Percentiles rank a stretch among this genome's conserved stretches.
These are phyloP conservation scores for Helicolenus hilgendorfi DNA, from an alignment of 2,797 vertebrate species.

Conservation along the genomic window DNA sequence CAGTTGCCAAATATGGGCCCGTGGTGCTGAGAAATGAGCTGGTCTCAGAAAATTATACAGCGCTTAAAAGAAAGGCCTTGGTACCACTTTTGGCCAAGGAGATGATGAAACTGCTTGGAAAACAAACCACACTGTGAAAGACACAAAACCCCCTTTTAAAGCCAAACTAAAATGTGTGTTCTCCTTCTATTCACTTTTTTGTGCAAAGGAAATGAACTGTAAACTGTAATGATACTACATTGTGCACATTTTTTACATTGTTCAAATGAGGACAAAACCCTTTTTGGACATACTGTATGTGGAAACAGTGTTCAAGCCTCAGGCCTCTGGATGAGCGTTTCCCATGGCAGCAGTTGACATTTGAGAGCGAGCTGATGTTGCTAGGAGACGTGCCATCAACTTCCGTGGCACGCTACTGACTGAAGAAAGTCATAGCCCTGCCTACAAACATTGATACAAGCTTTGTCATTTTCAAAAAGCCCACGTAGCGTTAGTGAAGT, in stretches of 20 bases:
- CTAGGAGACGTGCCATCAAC: not conserved
- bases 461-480: not conserved
- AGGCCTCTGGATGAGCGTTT: not conserved
- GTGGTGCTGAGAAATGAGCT: constrained; percentile 15
- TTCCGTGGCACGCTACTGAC: not conserved
- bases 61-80: constrained; percentile 30
- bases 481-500: not conserved
- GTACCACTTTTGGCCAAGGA: not conserved
- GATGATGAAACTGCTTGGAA: constrained; percentile 9
- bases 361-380: not conserved
- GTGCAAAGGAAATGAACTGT: not conserved
- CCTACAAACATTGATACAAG: not conserved
- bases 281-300: not conserved
- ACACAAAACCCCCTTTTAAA: not conserved
- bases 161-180: not conserved
- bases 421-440: not conserved
- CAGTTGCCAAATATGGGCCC: constrained; percentile 21
- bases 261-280: not conserved
- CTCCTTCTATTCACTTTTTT: not conserved
- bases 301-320: not conserved
- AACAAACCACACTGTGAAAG: not conserved
- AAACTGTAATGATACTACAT: not conserved
- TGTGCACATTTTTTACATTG: not conserved
- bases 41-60: constrained; percentile 36
- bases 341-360: not conserved